Conservation (phyloP, 2,888 invertebrate genomes). For the Rotaria magnacalcarata region DNA sequence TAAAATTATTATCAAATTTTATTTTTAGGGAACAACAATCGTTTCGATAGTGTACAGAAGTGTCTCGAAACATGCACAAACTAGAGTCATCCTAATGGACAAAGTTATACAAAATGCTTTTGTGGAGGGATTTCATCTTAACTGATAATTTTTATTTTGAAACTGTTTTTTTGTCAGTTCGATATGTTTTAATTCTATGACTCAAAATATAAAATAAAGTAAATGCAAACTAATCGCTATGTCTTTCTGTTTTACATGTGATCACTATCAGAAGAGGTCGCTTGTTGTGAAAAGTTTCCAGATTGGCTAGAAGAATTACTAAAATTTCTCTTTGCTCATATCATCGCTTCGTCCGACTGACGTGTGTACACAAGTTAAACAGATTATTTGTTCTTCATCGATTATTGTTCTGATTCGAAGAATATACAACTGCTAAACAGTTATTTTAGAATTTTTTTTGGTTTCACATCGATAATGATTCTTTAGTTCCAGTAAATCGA, state of each 20-base stretch:
- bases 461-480: background rate
- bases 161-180: background rate
- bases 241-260: background rate
- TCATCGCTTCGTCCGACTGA: background rate
- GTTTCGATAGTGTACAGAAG: conserved; percentile 32
- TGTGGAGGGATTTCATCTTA: background rate
- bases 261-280: background rate
- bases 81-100: background rate
- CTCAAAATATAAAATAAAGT: background rate
- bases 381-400: background rate
- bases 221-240: background rate
- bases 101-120: background rate
- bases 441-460: background rate
- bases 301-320: background rate
- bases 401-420: background rate
- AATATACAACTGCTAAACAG: background rate
- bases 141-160: background rate
- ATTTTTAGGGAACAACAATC: conserved; percentile 38
- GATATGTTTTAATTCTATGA: background rate
- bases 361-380: background rate
- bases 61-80: conserved; percentile 33
- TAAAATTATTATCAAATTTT: background rate
- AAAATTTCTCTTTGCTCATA: background rate
- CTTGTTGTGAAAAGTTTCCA: background rate
- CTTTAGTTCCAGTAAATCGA: background rate